These are phyloP conservation scores for Dendrocincla tyrannina DNA, from an alignment of 2,797 vertebrate species.

Conservation along the genomic window DNA sequence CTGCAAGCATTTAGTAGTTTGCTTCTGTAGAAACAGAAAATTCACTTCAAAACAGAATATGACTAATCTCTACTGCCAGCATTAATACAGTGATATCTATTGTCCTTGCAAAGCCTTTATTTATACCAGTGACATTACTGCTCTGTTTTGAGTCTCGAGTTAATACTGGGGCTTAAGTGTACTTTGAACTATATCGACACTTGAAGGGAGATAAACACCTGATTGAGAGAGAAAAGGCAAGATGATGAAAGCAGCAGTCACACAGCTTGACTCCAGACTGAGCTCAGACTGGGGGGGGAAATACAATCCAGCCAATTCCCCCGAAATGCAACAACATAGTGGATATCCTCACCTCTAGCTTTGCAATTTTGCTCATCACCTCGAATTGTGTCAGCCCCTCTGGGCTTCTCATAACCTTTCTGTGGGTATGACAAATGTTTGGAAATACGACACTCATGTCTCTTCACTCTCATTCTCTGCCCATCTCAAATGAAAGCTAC, in stretches of 20 bases:
- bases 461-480: neutral
- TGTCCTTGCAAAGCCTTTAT: neutral
- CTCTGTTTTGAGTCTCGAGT: neutral
- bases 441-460: neutral
- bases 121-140: neutral
- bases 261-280: neutral
- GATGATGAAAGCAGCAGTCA: neutral
- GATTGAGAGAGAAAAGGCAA: neutral
- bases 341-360: neutral
- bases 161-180: neutral
- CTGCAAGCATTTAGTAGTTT: neutral
- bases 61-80: neutral
- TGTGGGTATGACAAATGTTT: neutral
- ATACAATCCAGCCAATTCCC: neutral
- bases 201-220: neutral
- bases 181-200: neutral
- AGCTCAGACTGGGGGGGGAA: neutral
- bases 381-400: neutral
- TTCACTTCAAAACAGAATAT: neutral
- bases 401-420: fast-evolving
- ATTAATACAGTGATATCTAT: neutral
- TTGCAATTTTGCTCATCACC: neutral
- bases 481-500: neutral
- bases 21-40: neutral
- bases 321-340: fast-evolving